These are phyloP conservation scores for Amorpha juglandis DNA, from an alignment of 2,888 invertebrate species.

Conservation along the genomic window DNA sequence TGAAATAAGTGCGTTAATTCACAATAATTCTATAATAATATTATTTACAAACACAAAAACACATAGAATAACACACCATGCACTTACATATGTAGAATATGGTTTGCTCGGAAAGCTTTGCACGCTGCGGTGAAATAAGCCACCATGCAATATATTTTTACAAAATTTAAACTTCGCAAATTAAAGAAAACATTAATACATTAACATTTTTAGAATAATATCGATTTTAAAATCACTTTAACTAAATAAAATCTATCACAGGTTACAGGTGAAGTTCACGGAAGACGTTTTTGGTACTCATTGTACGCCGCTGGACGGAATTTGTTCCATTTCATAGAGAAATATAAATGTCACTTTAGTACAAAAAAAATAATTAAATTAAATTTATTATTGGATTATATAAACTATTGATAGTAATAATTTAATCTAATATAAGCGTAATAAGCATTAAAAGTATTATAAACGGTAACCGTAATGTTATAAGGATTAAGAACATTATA, in stretches of 20 bases:
- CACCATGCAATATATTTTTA: constrained; percentile 67
- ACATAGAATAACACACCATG: constrained; percentile 82
- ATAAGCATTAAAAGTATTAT: constrained; percentile 31
- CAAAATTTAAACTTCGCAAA: constrained; percentile 46
- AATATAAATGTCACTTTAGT: constrained; percentile 7
- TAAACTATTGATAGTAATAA: constrained; percentile 19
- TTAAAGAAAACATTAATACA: constrained; percentile 52
- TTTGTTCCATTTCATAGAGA: constrained; percentile 19
- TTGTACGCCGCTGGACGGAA: constrained; percentile 64
- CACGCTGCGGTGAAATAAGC: constrained; percentile 71
- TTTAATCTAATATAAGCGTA: constrained; percentile 38
- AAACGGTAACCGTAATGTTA: constrained; percentile 37
- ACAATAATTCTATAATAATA: constrained; percentile 78
- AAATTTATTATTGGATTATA: constrained; percentile 15
- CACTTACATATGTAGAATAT: constrained; percentile 77
- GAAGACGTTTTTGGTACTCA: constrained; percentile 60
- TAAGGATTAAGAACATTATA: constrained; percentile 31
- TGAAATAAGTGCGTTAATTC: constrained; percentile 82
- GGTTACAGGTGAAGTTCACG: constrained; percentile 54
- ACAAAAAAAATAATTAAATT: constrained; percentile 1
- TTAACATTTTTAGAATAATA: constrained; percentile 46
- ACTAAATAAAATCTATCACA: constrained; percentile 63
- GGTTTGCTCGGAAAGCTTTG: constrained; percentile 75
- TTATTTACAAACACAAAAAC: constrained; percentile 77
- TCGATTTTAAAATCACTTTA: constrained; percentile 39